These are phyloP conservation scores for Leptinotarsa juncta DNA, from an alignment of 2,888 invertebrate species.

Conservation along the genomic window DNA sequence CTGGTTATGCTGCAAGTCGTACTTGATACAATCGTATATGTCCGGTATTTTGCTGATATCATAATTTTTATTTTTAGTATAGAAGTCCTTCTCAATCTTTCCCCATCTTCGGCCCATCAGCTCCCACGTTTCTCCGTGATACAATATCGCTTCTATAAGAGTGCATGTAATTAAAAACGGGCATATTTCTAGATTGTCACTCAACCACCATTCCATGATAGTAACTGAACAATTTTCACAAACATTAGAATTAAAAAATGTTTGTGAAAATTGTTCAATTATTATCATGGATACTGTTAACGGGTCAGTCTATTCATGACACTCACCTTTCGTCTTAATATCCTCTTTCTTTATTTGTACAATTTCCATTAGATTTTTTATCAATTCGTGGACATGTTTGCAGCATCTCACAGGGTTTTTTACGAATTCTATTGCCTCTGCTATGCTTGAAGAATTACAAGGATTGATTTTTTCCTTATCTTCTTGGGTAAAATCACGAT, in stretches of 20 bases:
- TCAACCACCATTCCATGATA: too few species aligned
- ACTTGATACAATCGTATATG: constrained; percentile 99
- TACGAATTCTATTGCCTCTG: constrained; percentile 92
- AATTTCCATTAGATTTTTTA: constrained; percentile 86
- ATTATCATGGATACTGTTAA: too few species aligned
- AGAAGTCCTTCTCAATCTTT: constrained; percentile 98
- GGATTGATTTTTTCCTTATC: constrained; percentile 93
- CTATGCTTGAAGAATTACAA: constrained; percentile 90
- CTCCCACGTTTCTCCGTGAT: constrained; percentile 99
- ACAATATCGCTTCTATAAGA: constrained; percentile 84
- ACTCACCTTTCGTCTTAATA: constrained; percentile 83
- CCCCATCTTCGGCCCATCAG: constrained; percentile 97
- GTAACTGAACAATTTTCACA: too few species aligned
- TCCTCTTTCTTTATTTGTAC: constrained; percentile 89
- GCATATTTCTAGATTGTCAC: neutral
- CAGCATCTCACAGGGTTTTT: constrained; percentile 96
- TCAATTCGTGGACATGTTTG: constrained; percentile 87
- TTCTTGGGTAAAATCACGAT: constrained; percentile 85
- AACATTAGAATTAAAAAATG: too few species aligned
- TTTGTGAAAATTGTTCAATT: too few species aligned
- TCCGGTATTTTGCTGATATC: constrained; percentile 99
- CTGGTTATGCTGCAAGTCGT: constrained; percentile 97
- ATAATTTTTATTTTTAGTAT: constrained; percentile 89
- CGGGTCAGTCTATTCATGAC: too few species aligned
- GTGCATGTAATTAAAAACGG: neutral